Conservation (phyloP, 2,113 vertebrate genomes). For the Rhinoptilus africanus region DNA sequence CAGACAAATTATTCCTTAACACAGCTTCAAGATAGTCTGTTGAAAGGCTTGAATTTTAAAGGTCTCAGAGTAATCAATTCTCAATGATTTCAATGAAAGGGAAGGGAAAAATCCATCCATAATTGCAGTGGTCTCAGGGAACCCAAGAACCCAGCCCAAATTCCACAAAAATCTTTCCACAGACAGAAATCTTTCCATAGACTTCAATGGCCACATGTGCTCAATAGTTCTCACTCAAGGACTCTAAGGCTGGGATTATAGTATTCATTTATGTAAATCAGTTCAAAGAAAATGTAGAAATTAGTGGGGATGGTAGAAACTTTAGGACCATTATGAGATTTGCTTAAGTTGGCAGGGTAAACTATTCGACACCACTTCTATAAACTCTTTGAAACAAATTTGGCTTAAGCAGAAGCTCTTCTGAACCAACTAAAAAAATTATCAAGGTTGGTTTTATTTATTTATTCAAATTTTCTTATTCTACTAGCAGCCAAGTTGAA, state of each 20-base stretch:
- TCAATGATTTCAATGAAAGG: not conserved
- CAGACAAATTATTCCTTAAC: not conserved
- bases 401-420: not conserved
- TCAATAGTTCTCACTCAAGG: slow-evolving; percentile 16
- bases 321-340: slow-evolving; percentile 1
- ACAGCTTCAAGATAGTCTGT: not conserved
- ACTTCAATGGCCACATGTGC: not conserved
- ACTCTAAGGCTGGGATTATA: not conserved
- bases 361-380: not conserved
- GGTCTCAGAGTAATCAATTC: not conserved
- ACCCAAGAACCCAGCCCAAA: not conserved
- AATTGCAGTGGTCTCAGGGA: not conserved
- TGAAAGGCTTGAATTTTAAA: slow-evolving; percentile 7
- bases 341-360: slow-evolving; percentile 19
- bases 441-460: not conserved
- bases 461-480: slow-evolving; percentile 9
- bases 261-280: slow-evolving; percentile 27
- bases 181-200: slow-evolving; percentile 16
- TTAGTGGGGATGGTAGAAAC: not conserved
- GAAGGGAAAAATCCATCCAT: not conserved
- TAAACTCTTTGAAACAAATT: slow-evolving; percentile 16
- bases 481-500: not conserved
- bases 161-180: slow-evolving; percentile 56
- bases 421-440: slow-evolving; percentile 10
- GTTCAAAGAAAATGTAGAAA: slow-evolving; percentile 36